These are phyloP conservation scores for Phrynocephalus vlangalii DNA, from an alignment of 2,797 vertebrate species.

Conservation along the genomic window DNA sequence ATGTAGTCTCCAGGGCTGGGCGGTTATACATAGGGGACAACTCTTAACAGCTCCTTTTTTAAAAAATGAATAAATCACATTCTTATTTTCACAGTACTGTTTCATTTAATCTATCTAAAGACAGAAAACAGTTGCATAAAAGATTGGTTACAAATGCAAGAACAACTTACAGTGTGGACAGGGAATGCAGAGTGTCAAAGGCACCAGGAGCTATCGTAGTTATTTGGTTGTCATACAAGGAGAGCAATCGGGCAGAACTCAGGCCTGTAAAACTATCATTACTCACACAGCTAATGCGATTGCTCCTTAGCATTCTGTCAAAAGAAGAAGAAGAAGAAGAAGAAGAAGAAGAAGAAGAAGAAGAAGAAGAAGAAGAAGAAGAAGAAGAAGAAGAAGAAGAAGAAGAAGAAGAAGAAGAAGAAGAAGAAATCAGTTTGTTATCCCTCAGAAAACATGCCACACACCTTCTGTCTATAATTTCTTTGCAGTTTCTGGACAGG, in stretches of 20 bases:
- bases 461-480: neutral
- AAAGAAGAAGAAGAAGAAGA: constrained; percentile 24
- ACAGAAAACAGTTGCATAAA: neutral
- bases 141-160: fast-evolving
- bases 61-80: too few species aligned
- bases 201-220: constrained; percentile 93
- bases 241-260: constrained; percentile 94
- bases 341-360: constrained; percentile 51
- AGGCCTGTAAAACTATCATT: constrained; percentile 95
- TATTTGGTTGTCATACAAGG: constrained; percentile 97
- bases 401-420: constrained; percentile 39
- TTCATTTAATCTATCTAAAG: neutral
- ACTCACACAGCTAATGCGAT: constrained; percentile 94
- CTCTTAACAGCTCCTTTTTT: too few species aligned
- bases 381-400: neutral
- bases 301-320: constrained; percentile 94
- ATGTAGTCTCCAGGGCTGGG: too few species aligned
- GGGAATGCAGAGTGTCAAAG: constrained; percentile 94
- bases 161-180: constrained; percentile 93
- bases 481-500: neutral
- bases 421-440: constrained; percentile 25
- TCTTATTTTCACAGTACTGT: neutral
- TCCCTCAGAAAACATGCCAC: neutral
- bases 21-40: too few species aligned
- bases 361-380: constrained; percentile 34